Percentiles rank a stretch among this genome's conserved stretches.
These are phyloP conservation scores for Corydoras maculifer DNA, from an alignment of 2,113 vertebrate species.

Conservation along the genomic window DNA sequence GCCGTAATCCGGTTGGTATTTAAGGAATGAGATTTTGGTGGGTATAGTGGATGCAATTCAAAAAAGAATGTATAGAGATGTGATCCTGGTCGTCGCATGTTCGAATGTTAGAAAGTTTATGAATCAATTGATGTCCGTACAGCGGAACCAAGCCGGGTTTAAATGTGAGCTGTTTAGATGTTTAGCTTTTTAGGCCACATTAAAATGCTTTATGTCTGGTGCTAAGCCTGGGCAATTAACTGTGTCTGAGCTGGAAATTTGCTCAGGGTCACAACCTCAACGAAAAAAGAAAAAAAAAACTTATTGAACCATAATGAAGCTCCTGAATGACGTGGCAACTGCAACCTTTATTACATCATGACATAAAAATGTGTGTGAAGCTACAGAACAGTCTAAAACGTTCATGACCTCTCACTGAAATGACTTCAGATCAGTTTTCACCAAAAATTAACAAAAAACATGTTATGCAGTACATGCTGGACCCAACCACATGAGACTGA, in stretches of 20 bases:
- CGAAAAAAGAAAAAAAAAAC: not conserved
- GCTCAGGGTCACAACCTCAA: not conserved
- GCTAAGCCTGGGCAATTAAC: not conserved
- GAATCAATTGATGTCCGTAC: slow-evolving; percentile 2
- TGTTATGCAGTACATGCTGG: too few relatives aligned
- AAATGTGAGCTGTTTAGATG: not conserved
- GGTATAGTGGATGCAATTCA: not conserved
- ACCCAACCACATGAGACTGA: too few relatives aligned
- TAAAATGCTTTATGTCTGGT: not conserved
- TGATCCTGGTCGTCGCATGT: too few relatives aligned
- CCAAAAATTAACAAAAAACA: not conserved
- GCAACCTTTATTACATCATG: not conserved
- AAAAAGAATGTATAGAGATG: too few relatives aligned
- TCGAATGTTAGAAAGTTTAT: not conserved
- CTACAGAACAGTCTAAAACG: not conserved
- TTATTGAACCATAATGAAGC: not conserved
- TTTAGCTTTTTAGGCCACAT: slow-evolving; percentile 15
- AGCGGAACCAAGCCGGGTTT: not conserved
- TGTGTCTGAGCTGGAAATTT: not conserved
- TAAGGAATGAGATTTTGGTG: not conserved
- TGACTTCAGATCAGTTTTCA: not conserved
- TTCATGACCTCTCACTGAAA: not conserved
- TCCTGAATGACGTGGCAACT: not conserved
- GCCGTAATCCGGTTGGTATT: not conserved
- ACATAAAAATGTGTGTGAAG: not conserved